Conservation (phyloP, 1,140 invertebrate species). For the Melitaea cinxia region DNA sequence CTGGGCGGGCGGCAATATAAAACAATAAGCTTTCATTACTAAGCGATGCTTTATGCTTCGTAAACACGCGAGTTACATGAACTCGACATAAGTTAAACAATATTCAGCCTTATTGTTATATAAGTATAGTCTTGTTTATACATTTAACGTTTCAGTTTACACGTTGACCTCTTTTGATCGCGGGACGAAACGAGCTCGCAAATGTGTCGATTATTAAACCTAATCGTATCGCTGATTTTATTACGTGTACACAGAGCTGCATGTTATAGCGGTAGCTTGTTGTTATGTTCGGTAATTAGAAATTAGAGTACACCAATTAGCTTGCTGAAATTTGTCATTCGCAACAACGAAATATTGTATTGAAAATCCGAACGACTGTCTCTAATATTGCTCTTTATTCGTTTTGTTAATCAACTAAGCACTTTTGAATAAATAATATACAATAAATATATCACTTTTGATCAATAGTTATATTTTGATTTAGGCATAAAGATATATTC, state of each 20-base stretch:
- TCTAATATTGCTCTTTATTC: background rate
- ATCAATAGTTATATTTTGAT: too few species aligned
- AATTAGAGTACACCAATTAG: slow-evolving; percentile 15
- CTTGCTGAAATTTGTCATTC: background rate
- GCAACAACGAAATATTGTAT: background rate
- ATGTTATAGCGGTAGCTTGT: slow-evolving; percentile 16
- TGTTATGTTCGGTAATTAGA: slow-evolving; percentile 9
- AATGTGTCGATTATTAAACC: slow-evolving; percentile 51
- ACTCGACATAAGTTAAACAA: slow-evolving; percentile 21
- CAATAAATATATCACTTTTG: too few species aligned
- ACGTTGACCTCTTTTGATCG: slow-evolving; percentile 40
- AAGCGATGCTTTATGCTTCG: slow-evolving; percentile 66
- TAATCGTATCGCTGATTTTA: slow-evolving; percentile 47
- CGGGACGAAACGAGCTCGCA: slow-evolving; percentile 48
- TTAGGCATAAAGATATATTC: too few species aligned
- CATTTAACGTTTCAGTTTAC: background rate
- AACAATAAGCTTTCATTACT: slow-evolving; percentile 75
- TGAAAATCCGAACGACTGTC: background rate
- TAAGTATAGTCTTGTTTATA: slow-evolving; percentile 7
- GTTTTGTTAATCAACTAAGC: background rate
- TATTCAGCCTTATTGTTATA: slow-evolving; percentile 28
- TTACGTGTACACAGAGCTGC: slow-evolving; percentile 37
- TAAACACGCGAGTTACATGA: slow-evolving; percentile 55
- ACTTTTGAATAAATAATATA: too few species aligned
- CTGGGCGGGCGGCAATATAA: slow-evolving; percentile 72